phyloP scores from a whole-genome alignment of 2,888 invertebrate genomes.

The Stegophylla sp. region DNA sequence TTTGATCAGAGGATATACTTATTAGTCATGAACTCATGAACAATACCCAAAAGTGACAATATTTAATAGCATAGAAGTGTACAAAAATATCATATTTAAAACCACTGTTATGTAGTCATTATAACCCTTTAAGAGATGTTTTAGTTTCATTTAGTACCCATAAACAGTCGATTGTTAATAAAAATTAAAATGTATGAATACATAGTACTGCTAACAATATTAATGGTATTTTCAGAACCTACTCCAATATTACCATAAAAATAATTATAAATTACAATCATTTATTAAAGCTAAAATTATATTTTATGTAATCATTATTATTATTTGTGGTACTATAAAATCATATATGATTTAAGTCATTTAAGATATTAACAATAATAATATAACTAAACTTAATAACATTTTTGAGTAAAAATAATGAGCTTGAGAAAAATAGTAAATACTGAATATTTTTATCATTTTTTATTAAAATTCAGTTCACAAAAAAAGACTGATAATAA shows the following conservation, averaged over 20 bases:
- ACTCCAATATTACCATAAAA: background rate
- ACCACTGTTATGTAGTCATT: too few species aligned
- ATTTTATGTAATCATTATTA: background rate
- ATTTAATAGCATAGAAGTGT: background rate
- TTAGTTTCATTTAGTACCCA: background rate
- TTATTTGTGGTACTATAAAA: background rate
- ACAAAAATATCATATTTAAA: constrained; percentile 30
- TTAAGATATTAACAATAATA: too few species aligned
- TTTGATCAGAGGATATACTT: background rate
- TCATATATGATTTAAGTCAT: background rate
- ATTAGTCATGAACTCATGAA: background rate
- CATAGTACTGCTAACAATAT: background rate
- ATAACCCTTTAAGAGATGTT: background rate
- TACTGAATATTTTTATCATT: too few species aligned
- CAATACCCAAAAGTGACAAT: background rate
- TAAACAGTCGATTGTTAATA: background rate
- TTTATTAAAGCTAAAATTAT: background rate
- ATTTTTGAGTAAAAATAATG: background rate
- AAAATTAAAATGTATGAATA: constrained; percentile 15
- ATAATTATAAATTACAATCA: background rate
- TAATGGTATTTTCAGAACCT: background rate
- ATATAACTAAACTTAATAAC: background rate
- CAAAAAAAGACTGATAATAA: background rate
- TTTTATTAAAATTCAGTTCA: background rate
- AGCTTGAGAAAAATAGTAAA: background rate